Evolutionary conservation across 1,140 invertebrate genomes (phyloP), one percentile per base, ranked within the genome.

Genomic region (Oedothorax gibbosus): DNA sequence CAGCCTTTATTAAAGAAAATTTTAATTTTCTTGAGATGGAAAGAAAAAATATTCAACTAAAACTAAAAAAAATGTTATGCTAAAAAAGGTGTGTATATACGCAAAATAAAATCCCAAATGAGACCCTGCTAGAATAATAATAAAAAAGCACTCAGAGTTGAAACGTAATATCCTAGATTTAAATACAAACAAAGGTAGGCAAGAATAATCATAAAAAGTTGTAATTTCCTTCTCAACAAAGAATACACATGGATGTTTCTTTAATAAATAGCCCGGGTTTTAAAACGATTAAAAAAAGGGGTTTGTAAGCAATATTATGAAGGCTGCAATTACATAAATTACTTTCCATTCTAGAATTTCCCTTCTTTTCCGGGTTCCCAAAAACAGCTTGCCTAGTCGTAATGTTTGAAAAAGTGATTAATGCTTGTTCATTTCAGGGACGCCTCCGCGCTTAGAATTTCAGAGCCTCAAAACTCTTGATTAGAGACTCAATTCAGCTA

Each of bases 241-340:
- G 66, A 66, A 53, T 71, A 73, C 35, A 72, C 57, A 82, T 53
- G 69, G 73, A 65, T 65, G 80, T 73, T 73, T 54, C 77, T 73
- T 82, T 73, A 73, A 73, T 82, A 60, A 68, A 79, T 79, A 54
- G 64, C 68, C 65, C 18, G 20, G 49, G 21, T 20, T 82, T 79
- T 68, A 68, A 79, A 79, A n/a, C 57, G 80, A 73, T 65, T 68
- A 53, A 72, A 72, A 73, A 73, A 66, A 60, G 64, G 18, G n/a
- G 65, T 72, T 73, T 69, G 60, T 65, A 64, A 73, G 68, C 53
- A 82, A 73, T 82, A 82, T 73, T 82, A 49, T 73, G 49, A 18
- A 35, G 49, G n/a, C 69, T 69, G 80, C 69, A 82, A 82, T 82
- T 82, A 82, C 57, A 82, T 82, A 82, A 82, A 82, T 82, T 82